Conservation (phyloP, 2,888 invertebrate genomes). For the Drepanosiphum platanoidis region DNA sequence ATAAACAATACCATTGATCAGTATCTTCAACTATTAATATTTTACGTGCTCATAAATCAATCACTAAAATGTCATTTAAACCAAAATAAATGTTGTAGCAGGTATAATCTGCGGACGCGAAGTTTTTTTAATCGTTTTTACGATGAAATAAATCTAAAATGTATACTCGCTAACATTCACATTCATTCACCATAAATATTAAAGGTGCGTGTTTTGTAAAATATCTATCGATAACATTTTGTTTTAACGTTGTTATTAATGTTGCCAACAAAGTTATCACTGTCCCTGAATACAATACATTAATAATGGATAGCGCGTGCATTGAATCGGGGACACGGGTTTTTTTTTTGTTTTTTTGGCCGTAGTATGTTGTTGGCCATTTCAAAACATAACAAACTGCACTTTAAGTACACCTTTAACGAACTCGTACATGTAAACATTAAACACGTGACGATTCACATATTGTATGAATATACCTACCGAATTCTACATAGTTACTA, state of each 20-base stretch:
- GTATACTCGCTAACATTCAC: no score
- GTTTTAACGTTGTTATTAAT: not conserved
- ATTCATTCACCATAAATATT: no score
- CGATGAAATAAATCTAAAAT: not conserved
- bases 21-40: not conserved
- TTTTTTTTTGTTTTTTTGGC: not conserved
- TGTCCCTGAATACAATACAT: not conserved
- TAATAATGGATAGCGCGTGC: slow-evolving; percentile 8
- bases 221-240: not conserved
- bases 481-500: not conserved
- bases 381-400: not conserved
- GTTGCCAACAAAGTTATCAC: not conserved
- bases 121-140: no score
- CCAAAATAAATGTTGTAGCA: not conserved
- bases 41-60: not conserved
- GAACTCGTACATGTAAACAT: not conserved
- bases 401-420: not conserved
- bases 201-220: not conserved
- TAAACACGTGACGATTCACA: not conserved
- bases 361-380: not conserved
- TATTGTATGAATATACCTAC: not conserved
- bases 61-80: not conserved
- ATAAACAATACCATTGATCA: not conserved
- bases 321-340: slow-evolving; percentile 11
- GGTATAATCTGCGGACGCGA: no score